A percentile compares a stretch with the other conserved stretches of the same genome.
These are phyloP conservation scores for Aphaenogaster rudis DNA, from an alignment of 1,140 invertebrate genomes.

Conservation along the genomic window DNA sequence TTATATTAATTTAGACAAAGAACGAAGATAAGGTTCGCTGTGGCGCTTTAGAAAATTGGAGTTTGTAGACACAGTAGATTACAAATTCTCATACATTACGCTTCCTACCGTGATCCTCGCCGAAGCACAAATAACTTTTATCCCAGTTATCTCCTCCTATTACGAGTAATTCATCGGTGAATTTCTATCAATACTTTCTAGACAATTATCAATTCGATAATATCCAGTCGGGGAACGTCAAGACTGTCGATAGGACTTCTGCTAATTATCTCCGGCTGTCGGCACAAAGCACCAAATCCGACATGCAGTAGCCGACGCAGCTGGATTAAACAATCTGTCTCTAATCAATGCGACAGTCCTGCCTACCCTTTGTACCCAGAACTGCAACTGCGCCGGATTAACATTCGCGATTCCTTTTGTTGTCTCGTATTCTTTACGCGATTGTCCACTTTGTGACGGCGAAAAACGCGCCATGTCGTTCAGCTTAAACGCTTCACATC, in stretches of 20 bases:
- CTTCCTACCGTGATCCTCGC: neutral
- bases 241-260: constrained; percentile 29
- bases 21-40: constrained; percentile 5
- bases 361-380: constrained; percentile 28
- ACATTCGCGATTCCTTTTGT: constrained; percentile 48
- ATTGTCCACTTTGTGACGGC: constrained; percentile 31
- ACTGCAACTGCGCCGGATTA: constrained; percentile 41
- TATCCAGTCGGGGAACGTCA: neutral
- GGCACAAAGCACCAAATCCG: constrained; percentile 38
- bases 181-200: neutral
- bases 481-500: neutral
- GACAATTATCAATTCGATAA: constrained; percentile 2
- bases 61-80: constrained; percentile 5
- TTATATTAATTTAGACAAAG: constrained; percentile 17
- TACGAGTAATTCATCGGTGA: neutral
- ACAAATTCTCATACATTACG: constrained; percentile 6
- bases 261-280: constrained; percentile 36
- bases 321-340: constrained; percentile 66
- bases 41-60: constrained; percentile 5
- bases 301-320: constrained; percentile 36
- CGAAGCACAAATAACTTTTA: neutral
- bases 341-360: constrained; percentile 63
- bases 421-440: constrained; percentile 44
- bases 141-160: neutral
- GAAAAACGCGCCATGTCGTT: constrained; percentile 9